These are phyloP conservation scores for Aleiodes alternator DNA, from an alignment of 2,888 invertebrate genomes.

Conservation along the genomic window DNA sequence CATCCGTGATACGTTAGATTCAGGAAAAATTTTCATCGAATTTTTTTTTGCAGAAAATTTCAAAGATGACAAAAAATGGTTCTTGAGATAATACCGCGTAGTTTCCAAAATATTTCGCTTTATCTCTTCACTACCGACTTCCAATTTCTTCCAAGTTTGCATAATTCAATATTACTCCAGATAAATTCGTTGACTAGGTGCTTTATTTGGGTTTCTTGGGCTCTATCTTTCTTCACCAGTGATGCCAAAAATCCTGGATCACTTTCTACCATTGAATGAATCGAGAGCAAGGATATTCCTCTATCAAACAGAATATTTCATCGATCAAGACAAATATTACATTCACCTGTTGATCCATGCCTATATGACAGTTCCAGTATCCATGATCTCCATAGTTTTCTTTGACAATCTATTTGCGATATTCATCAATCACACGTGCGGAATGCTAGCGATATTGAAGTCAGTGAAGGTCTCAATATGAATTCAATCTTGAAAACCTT, in stretches of 20 bases:
- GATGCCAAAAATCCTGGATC: constrained; percentile 50
- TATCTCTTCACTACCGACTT: too few relatives aligned
- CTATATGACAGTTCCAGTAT: constrained; percentile 47
- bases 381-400: constrained; percentile 36
- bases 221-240: constrained; percentile 49
- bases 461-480: not conserved
- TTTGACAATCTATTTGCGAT: constrained; percentile 49
- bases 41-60: too few relatives aligned
- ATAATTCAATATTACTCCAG: not conserved
- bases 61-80: too few relatives aligned
- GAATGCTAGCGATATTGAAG: constrained; percentile 52
- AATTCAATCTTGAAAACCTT: too few relatives aligned
- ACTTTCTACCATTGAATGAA: constrained; percentile 50
- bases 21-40: too few relatives aligned
- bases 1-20: too few relatives aligned
- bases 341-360: constrained; percentile 48
- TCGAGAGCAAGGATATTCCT: constrained; percentile 49
- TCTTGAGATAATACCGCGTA: too few relatives aligned
- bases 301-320: constrained; percentile 51
- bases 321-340: constrained; percentile 50
- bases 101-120: not conserved
- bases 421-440: constrained; percentile 52
- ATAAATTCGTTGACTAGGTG: constrained; percentile 8
- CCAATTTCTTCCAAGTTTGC: too few relatives aligned
- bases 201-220: constrained; percentile 14